Base-by-base conservation (phyloP, 2,113 vertebrate species). In the Chaetorhynchus papuensis region DNA sequence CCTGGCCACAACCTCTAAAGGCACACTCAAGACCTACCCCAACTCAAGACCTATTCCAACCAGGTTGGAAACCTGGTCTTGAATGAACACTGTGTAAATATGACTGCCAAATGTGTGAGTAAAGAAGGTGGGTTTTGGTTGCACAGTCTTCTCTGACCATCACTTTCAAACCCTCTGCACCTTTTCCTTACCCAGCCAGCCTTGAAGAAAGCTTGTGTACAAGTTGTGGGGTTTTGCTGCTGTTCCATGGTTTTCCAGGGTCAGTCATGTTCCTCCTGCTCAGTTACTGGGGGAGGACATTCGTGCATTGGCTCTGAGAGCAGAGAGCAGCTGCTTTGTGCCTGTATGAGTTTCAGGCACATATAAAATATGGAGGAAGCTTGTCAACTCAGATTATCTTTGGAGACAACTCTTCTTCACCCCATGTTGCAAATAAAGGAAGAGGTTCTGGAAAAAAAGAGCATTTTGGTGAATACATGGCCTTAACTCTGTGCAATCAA, bases 311-410 rank as follows among this genome's bases (percentile, higher is more conserved):
- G 33, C 54, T 64, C 24, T 12, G 13, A 10, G 50, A 88, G 81
- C 74, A 83, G 57, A 89, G 87, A 80, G 41, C 0, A 3, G 6
- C 63, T 94, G 81, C 44, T 87, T 66, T 86, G 49, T 80, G 22
- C 53, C 70, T 68, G 11, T 33, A 28, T 56, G 60, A 87, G 63
- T 87, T 84, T 79, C 90, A 75, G 72, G 54, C 56, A 50, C 33
- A 15, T 57, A 79, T 81, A 64, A 96, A 93, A 94, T 92, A 94
- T 91, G 75, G 94, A 92, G 75, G 70, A 95, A 84, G 18, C 59
- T 79, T 95, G 83, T 95, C 93, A 90, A 33, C 35, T 89, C 74
- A 53, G 47, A 92, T 95, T 93, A 95, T 39, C 39, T 87, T 82
- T 87, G 53, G 26, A 84, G 68, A 75, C 23, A 71, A 7, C 30